Percentiles rank a stretch among this genome's conserved stretches.
Evolutionary conservation across 2,113 vertebrate species (phyloP).

Genomic region (Gambusia holbrooki): DNA sequence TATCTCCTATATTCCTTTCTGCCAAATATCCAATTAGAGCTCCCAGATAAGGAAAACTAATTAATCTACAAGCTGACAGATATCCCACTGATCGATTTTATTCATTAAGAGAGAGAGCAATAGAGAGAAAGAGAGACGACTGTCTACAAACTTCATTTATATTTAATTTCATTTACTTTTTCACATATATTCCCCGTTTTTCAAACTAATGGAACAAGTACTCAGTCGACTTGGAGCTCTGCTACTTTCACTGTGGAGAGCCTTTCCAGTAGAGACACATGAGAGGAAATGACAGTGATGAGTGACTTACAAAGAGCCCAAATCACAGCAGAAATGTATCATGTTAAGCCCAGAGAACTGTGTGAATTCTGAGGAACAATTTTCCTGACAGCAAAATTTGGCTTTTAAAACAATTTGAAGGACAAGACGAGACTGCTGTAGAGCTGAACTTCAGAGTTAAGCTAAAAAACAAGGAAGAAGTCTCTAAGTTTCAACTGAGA

Average conservation of each 20-base stretch:
- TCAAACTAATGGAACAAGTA: conserved; percentile 20
- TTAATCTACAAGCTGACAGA: too few relatives aligned
- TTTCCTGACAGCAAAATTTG: not conserved
- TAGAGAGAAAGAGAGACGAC: too few relatives aligned
- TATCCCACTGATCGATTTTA: too few relatives aligned
- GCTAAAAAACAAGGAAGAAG: too few relatives aligned
- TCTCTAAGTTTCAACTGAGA: too few relatives aligned
- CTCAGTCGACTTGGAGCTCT: conserved; percentile 18
- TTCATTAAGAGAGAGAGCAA: too few relatives aligned
- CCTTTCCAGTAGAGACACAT: not conserved
- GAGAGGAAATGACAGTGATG: not conserved
- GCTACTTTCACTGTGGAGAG: not conserved
- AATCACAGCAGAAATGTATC: not conserved
- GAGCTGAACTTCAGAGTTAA: too few relatives aligned
- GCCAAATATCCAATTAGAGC: too few relatives aligned
- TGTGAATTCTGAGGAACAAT: not conserved
- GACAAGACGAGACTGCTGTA: too few relatives aligned
- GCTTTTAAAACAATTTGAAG: not conserved
- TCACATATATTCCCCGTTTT: not conserved
- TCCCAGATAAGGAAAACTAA: too few relatives aligned
- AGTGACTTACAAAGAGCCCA: not conserved
- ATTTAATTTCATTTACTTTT: conserved; percentile 1
- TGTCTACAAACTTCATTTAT: not conserved
- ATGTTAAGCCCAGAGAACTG: not conserved
- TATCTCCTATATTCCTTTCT: too few relatives aligned